Evolutionary conservation across 2,113 vertebrate species (phyloP), one percentile per base, ranked within the genome.

Genomic region (Sporophila hypoxantha): DNA sequence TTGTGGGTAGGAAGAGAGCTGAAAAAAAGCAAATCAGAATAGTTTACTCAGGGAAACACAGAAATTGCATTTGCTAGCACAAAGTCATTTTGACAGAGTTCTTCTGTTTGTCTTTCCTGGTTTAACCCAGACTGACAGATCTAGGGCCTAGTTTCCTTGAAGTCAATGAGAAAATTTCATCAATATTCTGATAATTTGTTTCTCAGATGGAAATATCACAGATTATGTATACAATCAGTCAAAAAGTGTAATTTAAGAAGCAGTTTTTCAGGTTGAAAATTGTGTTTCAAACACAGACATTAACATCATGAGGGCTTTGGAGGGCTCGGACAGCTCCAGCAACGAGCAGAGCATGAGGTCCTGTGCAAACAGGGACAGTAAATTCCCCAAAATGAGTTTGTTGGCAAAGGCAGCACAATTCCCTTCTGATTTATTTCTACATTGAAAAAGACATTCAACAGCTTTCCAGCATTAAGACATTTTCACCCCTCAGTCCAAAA

Each of bases 371-470:
- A 2, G 8, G 70, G 66, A 83, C 39, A 75, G 47, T 59, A 61
- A 91, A 89, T 78, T 92, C 90, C 59, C 22, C 70, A 32, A 37
- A 76, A 84, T 53, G 5, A 92, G 50, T 84, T 93, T 88, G 32
- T 64, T 92, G 89, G 87, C 81, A 93, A 79, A 79, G 47, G 36
- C 52, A 94, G 26, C 62, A 49, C 55, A 82, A 86, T 65, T 94
- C 57, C 85, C 53, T 82, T 66, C 57, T 90, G 75, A 91, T 91
- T 95, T 92, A 87, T 88, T 87, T 94, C 77, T 71, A 3, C 66
- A 88, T 65, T 83, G 86, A 90, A 92, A 88, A 69, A 93, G 82
- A 70, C 47, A 91, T 67, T 82, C 69, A 89, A n/a, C 75, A 89
- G 70, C 57, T 94, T 92, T 70, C 81, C 82, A 84, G 56, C 37